Base-by-base conservation (phyloP, 2,113 vertebrate genomes). In the Indicator indicator region DNA sequence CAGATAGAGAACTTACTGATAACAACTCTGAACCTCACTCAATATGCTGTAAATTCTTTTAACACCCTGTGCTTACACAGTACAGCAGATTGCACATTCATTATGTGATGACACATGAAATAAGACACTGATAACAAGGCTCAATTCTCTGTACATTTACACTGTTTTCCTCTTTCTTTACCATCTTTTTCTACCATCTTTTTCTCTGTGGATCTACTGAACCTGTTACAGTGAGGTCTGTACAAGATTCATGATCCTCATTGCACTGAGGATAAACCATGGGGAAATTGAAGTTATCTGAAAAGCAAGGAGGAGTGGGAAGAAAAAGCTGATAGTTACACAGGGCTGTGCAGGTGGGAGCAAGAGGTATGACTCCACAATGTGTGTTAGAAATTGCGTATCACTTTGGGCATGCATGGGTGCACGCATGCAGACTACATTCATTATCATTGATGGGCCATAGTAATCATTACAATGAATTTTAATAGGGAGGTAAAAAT, bases 391-490 rank as follows among this genome's bases (percentile, higher is more conserved):
- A 91, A 94, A 79, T 20, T 60, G 70, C 46, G 28, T 52, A 84
- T 72, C 40, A 55, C 63, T 94, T 82, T 67, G 38, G 59, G 81
- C 2, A 5, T 71, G 44, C 75, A 87, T 54, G 63, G n/a, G 28
- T 90, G 63, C 46, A 70, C 73, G 76, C 62, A 83, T 0, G 17
- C 27, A 76, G 69, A 69, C 9, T n/a, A 82, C 74, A 95, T 90
- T 94, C 89, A 86, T 96, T 94, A 89, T 80, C 95, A 92, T 94
- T 95, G 96, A 94, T 93, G 75, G 56, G 14, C 72, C 69, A 65
- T 46, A 84, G 83, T 73, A 92, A 92, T 95, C 78, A 97, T 93
- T 96, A 88, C 84, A 97, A 95, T 94, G 95, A 91, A 86, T 95
- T 96, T 93, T 89, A 96, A 95, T 78, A 92, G n/a, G 75, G 26